Base-by-base conservation (phyloP, 2,888 invertebrate species). In the Leptopilina syphax region DNA sequence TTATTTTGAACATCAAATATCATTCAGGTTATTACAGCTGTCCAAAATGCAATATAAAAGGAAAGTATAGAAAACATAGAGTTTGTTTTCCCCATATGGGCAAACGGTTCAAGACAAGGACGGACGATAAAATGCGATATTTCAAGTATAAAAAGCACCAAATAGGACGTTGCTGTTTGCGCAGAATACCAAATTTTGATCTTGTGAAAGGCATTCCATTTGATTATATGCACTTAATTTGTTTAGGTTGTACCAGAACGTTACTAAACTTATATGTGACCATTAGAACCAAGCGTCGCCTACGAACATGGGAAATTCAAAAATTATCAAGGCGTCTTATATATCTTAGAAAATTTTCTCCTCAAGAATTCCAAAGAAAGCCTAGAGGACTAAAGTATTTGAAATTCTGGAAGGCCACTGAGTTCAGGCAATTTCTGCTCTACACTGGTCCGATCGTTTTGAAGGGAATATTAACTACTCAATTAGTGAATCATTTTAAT, bases 1-100 rank as follows among this genome's bases (percentile, higher is more conserved):
- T 79, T 76, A 60, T 83, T 63, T 73, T 78, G 10, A 50, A 77
- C 60, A 79, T 76, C 0, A 81, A 68, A 77, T 68, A 80, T 0
- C 81, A 82, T 13, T 78, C 77, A 8, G 82, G 81, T 8, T 82
- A 79, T 54, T 78, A 73, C 54, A 79, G 82, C 41, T 83, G 82
- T 60, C 81, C 77, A 4, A 83, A 81, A 65, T 83, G 80, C 65
- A 80, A 60, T 41, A 78, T 77, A 27, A 70, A 76, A 76, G 82
- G 83, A 7, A 79, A 65, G 57, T 50, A 65, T 10, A 5, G 67
- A 5, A 76, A 73, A 54, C 57, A 27, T 10, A 77, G 79, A 77
- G 60, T 80, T 1, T 67, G 76, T 73, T 83, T 65, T 80, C 73
- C 79, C n/a, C 10, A 9, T 24, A 34, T 57, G 9, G 18, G 54